These are phyloP conservation scores for Pheosia gnoma DNA, from an alignment of 2,888 invertebrate species.

Conservation along the genomic window DNA sequence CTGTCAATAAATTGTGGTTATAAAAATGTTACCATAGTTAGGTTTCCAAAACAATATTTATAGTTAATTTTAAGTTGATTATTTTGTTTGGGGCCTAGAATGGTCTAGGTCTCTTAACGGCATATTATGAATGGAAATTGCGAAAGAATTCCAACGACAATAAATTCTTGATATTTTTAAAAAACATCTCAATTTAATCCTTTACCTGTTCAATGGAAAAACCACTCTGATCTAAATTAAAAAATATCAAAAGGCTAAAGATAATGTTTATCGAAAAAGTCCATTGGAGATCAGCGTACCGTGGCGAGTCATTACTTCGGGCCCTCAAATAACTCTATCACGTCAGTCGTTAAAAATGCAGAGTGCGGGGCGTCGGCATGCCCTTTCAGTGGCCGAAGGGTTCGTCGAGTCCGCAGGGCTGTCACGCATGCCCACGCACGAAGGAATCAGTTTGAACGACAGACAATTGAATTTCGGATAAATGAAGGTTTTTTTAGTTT, in stretches of 20 bases:
- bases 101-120: no score
- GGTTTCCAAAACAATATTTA: no score
- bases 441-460: no score
- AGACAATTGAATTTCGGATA: no score
- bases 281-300: constrained; percentile 16
- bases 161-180: not conserved
- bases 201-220: not conserved
- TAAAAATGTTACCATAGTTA: no score
- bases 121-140: no score
- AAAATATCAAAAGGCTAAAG: constrained; percentile 14
- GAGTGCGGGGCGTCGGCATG: constrained; percentile 22
- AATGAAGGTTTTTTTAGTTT: no score
- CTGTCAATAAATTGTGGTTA: no score
- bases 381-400: constrained; percentile 17
- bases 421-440: not conserved
- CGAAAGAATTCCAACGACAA: no score
- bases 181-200: not conserved
- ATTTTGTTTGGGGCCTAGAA: no score
- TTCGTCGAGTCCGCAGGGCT: not conserved
- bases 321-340: constrained; percentile 28
- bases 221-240: constrained; percentile 21
- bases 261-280: constrained; percentile 15
- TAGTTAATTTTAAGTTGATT: no score
- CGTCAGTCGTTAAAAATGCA: constrained; percentile 41
- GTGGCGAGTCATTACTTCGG: constrained; percentile 28